Evolutionary conservation across 64 coral and sea anemone species (phyloP).

Genomic region (Stylophora pistillata): DNA sequence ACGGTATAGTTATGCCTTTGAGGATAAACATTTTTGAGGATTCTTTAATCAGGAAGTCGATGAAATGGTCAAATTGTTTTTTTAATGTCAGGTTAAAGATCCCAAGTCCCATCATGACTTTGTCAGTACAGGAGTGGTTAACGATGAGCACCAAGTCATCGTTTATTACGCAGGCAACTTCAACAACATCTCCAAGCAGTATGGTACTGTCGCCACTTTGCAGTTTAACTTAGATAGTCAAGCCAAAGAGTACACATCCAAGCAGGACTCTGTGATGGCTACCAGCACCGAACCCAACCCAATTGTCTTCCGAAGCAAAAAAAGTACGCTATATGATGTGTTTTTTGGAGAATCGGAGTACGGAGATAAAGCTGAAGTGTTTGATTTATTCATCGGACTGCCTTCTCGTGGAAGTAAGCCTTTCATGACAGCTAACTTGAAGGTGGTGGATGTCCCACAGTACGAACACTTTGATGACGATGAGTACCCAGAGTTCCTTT

Average conservation of each 20-base stretch:
- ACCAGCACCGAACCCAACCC: background rate
- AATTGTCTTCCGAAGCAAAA: slow-evolving; percentile 16
- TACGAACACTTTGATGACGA: slow-evolving; percentile 59
- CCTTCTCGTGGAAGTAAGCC: slow-evolving; percentile 15
- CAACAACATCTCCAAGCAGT: slow-evolving; percentile 40
- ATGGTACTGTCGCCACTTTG: slow-evolving; percentile 11
- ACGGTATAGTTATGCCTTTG: too few species aligned
- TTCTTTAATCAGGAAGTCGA: background rate
- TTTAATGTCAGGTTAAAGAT: slow-evolving; percentile 43
- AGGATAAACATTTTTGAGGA: too few species aligned
- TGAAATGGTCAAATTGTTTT: background rate
- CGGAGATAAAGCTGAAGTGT: background rate
- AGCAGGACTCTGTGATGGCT: background rate
- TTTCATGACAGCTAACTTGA: slow-evolving; percentile 48
- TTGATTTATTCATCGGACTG: slow-evolving; percentile 47
- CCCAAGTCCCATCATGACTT: slow-evolving; percentile 53
- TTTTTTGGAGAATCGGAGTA: slow-evolving; percentile 50
- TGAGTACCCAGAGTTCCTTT: slow-evolving; percentile 36
- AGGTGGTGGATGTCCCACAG: slow-evolving; percentile 40
- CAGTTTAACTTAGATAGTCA: slow-evolving; percentile 24
- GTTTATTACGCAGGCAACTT: slow-evolving; percentile 53
- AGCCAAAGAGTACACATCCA: background rate
- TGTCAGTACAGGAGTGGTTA: slow-evolving; percentile 23
- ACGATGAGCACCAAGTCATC: background rate
- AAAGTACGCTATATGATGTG: slow-evolving; percentile 31